A percentile compares a stretch with the other conserved stretches of the same genome.
These are phyloP conservation scores for Troides aeacus DNA, from an alignment of 2,888 invertebrate species.

Conservation along the genomic window DNA sequence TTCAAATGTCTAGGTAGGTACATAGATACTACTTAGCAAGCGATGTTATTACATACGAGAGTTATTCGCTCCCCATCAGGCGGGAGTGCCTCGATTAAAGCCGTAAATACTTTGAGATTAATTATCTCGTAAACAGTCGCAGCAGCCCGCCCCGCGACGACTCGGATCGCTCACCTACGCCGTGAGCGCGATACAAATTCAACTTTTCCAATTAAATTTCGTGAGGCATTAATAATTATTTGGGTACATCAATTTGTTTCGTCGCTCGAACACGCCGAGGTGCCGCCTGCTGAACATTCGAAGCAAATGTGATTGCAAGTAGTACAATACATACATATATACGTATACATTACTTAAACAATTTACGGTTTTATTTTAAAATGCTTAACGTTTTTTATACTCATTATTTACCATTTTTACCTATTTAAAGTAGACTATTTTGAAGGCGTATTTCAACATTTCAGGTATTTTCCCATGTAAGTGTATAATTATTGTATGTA, in stretches of 20 bases:
- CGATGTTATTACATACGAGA: conserved; percentile 75
- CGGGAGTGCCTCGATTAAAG: conserved; percentile 77
- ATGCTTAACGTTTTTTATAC: not conserved
- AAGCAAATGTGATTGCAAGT: conserved; percentile 34
- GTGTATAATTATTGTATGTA: not conserved
- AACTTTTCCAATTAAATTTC: conserved; percentile 82
- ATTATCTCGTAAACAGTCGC: conserved; percentile 80
- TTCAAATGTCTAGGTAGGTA: not conserved
- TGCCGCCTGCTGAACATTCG: conserved; percentile 55
- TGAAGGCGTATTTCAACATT: not conserved
- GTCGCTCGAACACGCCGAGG: conserved; percentile 59
- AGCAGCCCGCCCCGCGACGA: conserved; percentile 58
- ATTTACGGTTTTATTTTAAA: not conserved
- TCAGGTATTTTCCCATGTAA: not conserved
- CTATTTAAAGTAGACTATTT: not conserved
- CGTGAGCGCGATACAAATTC: conserved; percentile 80
- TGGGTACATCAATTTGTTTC: conserved; percentile 82
- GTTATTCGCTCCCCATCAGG: conserved; percentile 74
- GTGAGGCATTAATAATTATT: conserved; percentile 82
- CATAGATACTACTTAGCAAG: conserved; percentile 45
- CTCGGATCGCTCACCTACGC: conserved; percentile 78
- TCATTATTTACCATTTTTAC: not conserved
- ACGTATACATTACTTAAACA: not conserved
- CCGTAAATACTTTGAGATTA: conserved; percentile 81
- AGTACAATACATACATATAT: conserved; percentile 42